Conservation (phyloP, 2,888 invertebrate genomes). For the Nephrotoma flavescens region DNA sequence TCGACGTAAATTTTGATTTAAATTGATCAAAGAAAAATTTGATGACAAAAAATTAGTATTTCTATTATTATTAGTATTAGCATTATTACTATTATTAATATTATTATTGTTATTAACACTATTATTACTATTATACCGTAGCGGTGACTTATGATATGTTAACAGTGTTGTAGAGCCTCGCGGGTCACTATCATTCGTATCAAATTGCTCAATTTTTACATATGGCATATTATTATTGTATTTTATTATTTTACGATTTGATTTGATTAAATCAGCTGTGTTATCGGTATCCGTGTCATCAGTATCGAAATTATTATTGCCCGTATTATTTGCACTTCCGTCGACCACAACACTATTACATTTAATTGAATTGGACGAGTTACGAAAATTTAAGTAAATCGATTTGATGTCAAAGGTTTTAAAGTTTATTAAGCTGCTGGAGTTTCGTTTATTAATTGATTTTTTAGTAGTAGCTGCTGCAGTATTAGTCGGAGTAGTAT, state of each 20-base stretch:
- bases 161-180: slow-evolving; percentile 20
- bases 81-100: slow-evolving; percentile 15
- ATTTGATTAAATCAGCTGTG: not conserved
- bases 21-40: slow-evolving; percentile 19
- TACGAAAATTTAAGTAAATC: slow-evolving; percentile 26
- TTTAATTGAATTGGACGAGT: slow-evolving; percentile 7
- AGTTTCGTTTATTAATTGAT: slow-evolving; percentile 13
- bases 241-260: not conserved
- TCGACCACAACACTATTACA: slow-evolving; percentile 7
- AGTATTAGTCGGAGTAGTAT: slow-evolving; percentile 10
- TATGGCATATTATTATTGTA: slow-evolving; percentile 23
- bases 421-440: slow-evolving; percentile 24
- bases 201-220: slow-evolving; percentile 26
- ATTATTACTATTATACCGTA: slow-evolving; percentile 23
- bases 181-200: slow-evolving; percentile 18
- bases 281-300: not conserved
- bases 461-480: slow-evolving; percentile 3
- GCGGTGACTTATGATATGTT: slow-evolving; percentile 25
- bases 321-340: not conserved
- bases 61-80: slow-evolving; percentile 16
- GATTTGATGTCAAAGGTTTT: slow-evolving; percentile 31
- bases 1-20: slow-evolving; percentile 23
- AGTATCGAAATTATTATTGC: slow-evolving; percentile 10
- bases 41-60: slow-evolving; percentile 24
- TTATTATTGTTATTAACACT: slow-evolving; percentile 8